Conservation (phyloP, 2,113 vertebrate species). For the Periophthalmus modestus region DNA sequence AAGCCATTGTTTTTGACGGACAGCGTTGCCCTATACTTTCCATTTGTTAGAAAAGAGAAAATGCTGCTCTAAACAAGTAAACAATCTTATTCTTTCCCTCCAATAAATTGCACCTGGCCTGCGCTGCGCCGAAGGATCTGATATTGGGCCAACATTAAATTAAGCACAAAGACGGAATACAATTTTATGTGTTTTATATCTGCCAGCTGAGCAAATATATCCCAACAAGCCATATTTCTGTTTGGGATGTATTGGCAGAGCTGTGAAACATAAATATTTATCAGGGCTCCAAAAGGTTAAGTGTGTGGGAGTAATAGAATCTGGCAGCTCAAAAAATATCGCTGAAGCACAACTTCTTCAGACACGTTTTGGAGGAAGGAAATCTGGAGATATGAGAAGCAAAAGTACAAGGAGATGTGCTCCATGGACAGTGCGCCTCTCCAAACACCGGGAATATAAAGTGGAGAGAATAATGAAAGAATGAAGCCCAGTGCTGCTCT, state of each 20-base stretch:
- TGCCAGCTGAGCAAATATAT: slow-evolving; percentile 36
- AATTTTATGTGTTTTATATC: slow-evolving; percentile 27
- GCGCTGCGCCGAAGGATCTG: slow-evolving; percentile 6
- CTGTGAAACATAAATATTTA: slow-evolving; percentile 57
- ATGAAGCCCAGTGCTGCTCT: not conserved
- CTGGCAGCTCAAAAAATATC: slow-evolving; percentile 48
- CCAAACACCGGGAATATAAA: slow-evolving; percentile 2
- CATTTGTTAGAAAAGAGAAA: slow-evolving; percentile 6
- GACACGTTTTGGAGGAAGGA: slow-evolving; percentile 27
- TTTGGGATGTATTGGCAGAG: slow-evolving; percentile 22
- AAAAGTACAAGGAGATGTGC: not conserved
- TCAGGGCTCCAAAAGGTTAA: slow-evolving; percentile 50
- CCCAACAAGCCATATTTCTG: slow-evolving; percentile 38
- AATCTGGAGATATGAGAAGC: slow-evolving; percentile 2
- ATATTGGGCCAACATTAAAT: slow-evolving; percentile 25
- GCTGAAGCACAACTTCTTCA: slow-evolving; percentile 29
- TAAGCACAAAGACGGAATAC: slow-evolving; percentile 27
- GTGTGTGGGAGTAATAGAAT: slow-evolving; percentile 57
- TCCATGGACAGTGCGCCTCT: slow-evolving; percentile 6
- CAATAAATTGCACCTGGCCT: not conserved
- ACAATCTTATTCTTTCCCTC: slow-evolving; percentile 2
- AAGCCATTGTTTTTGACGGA: slow-evolving; percentile 13
- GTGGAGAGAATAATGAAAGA: slow-evolving; percentile 6
- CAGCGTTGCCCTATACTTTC: slow-evolving; percentile 1
- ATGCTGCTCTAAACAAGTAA: slow-evolving; percentile 6